Evolutionary conservation across 2,113 vertebrate species (phyloP).

Genomic region (Tupaia tana): DNA sequence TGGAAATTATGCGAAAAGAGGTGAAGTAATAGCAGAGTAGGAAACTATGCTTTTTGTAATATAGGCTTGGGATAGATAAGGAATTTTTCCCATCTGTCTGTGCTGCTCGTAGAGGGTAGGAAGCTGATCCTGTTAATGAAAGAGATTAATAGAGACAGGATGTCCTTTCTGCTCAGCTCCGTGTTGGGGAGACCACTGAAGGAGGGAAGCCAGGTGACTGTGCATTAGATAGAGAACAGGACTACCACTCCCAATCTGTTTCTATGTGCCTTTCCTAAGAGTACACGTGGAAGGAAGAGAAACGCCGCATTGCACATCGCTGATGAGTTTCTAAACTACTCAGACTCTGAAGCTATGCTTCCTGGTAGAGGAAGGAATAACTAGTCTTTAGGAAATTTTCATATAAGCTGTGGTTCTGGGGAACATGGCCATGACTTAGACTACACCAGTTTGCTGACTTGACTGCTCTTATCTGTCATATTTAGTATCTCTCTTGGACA

Average conservation of each 20-base stretch:
- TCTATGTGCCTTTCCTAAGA: background rate
- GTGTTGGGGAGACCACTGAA: background rate
- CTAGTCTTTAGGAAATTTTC: background rate
- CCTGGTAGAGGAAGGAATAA: background rate
- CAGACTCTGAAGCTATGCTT: background rate
- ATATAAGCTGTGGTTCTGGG: background rate
- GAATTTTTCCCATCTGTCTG: too few relatives aligned
- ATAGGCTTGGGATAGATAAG: background rate
- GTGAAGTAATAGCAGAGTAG: background rate
- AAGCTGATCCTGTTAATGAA: background rate
- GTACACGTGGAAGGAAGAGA: background rate
- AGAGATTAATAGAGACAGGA: accelerated
- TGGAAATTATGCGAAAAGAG: background rate
- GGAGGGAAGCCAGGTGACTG: accelerated
- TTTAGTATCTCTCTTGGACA: background rate
- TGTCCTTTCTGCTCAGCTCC: background rate
- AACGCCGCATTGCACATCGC: background rate
- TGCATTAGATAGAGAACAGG: background rate
- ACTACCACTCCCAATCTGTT: background rate
- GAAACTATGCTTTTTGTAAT: background rate
- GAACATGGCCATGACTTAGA: background rate
- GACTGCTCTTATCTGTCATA: background rate
- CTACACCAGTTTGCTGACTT: background rate
- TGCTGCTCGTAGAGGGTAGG: background rate
- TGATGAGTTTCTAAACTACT: background rate